Evolutionary conservation across 2,888 invertebrate genomes (phyloP), one percentile per base, ranked within the genome.

Genomic region (Melipona beecheii): DNA sequence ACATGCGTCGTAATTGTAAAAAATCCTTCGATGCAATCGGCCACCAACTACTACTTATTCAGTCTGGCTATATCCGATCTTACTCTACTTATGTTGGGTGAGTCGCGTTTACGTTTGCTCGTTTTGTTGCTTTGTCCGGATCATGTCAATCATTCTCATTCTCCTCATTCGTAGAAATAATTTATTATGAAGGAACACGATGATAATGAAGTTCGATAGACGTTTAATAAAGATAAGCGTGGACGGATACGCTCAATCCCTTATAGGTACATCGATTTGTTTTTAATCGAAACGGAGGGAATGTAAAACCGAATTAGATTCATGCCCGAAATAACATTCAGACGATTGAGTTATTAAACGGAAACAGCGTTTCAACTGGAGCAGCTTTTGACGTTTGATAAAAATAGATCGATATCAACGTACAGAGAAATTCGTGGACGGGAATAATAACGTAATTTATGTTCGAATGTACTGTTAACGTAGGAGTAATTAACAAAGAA

Each of bases 11-110:
- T 98, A 21, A 98, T 98, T 75, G 96, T 97, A 15, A 96, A 96
- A 54, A 98, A 98, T 92, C 95, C 96, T 0, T 96, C 97, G 13
- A 97, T 99, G 97, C 98, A 98, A 91, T 98, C 98, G 0, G 97
- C 98, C 0, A 99, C 98, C 0, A 98, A 99, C 93, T 98, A 98
- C 93, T 99, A 98, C 93, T 95, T 98, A 70, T 98, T 98, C 95
- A 98, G 97, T 93, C 95, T 98, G 94, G 98, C 98, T 27, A 95
- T 98, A 24, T 98, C 98, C 31, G 98, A 99, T 94, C 95, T 98
- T 27, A 96, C 97, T 73, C 96, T 98, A 85, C 95, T 98, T 21
- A 93, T 98, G 6, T 96, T 98, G 90, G 98, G 98, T 97, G 94
- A 96, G 97, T 80, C n/a, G 17, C 52, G n/a, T 49, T n/a, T 24